Evolutionary conservation across 2,113 vertebrate genomes (phyloP).

Genomic region (Hypocryptadius cinnamomeus): DNA sequence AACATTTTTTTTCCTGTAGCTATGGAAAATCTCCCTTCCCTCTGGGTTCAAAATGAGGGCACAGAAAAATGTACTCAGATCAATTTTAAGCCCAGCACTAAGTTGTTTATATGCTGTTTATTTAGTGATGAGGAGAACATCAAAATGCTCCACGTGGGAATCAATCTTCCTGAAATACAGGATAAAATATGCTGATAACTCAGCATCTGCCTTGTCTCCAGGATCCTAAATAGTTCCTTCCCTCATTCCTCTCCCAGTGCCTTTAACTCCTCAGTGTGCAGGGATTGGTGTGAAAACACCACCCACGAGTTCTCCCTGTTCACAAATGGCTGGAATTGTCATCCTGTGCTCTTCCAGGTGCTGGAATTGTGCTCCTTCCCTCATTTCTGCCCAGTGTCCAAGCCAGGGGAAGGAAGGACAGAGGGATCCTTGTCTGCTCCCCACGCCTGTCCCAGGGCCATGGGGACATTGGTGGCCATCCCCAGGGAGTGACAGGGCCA

Average conservation of each 20-base stretch:
- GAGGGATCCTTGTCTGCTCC: background rate
- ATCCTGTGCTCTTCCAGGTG: background rate
- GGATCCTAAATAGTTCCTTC: background rate
- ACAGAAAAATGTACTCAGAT: background rate
- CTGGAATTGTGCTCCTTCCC: background rate
- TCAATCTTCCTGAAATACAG: background rate
- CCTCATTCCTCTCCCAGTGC: background rate
- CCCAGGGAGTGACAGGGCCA: rapidly evolving
- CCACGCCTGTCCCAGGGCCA: background rate
- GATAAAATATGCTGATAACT: background rate
- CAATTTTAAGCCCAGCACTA: background rate
- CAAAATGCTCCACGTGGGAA: background rate
- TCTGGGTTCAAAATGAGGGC: background rate
- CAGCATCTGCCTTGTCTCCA: background rate
- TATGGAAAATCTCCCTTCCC: background rate
- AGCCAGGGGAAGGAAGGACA: background rate
- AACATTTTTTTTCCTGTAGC: background rate
- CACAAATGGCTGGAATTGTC: background rate
- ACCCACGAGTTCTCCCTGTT: background rate
- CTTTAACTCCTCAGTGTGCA: background rate
- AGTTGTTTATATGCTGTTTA: background rate
- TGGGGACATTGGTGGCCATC: background rate
- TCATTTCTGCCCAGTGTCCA: background rate
- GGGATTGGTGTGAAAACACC: background rate
- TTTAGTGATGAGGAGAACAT: background rate